phyloP scores from a whole-genome alignment of 1,140 invertebrate genomes.

The Homarus americanus region DNA sequence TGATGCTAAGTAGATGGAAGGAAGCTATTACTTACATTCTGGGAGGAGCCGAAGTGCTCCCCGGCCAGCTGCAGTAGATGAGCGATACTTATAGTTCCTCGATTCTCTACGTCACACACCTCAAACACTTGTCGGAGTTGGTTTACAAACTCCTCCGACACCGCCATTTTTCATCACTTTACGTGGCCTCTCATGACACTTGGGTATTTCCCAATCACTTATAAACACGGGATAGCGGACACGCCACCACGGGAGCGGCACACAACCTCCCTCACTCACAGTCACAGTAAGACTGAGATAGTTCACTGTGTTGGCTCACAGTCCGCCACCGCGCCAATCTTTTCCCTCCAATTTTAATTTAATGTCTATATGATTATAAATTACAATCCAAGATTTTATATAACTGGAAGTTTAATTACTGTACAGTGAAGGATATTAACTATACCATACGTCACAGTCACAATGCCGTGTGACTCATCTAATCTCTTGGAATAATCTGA shows the following conservation, averaged over 20 bases:
- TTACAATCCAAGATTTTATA: no score
- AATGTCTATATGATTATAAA: no score
- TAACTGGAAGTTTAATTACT: no score
- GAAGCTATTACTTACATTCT: slow-evolving; percentile 61
- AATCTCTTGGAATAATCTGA: no score
- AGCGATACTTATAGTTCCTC: slow-evolving; percentile 54
- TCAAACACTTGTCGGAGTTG: slow-evolving; percentile 63
- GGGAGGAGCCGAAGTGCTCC: slow-evolving; percentile 57
- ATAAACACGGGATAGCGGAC: neutral
- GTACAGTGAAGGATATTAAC: no score
- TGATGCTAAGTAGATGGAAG: no score
- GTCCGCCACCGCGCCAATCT: no score
- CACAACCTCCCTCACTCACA: neutral
- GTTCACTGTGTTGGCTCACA: no score
- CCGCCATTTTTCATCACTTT: slow-evolving; percentile 40
- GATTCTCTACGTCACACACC: slow-evolving; percentile 56
- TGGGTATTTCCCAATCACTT: neutral
- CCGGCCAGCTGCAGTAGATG: slow-evolving; percentile 50
- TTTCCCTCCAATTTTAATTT: no score
- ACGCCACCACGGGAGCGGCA: neutral
- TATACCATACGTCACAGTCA: no score
- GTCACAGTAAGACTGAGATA: neutral
- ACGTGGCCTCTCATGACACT: neutral
- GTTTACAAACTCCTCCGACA: slow-evolving; percentile 53
- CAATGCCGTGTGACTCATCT: no score